A percentile compares a stretch with the other conserved stretches of the same genome.
Evolutionary conservation across 2,888 invertebrate genomes (phyloP).

Genomic region (Mythimna loreyi): DNA sequence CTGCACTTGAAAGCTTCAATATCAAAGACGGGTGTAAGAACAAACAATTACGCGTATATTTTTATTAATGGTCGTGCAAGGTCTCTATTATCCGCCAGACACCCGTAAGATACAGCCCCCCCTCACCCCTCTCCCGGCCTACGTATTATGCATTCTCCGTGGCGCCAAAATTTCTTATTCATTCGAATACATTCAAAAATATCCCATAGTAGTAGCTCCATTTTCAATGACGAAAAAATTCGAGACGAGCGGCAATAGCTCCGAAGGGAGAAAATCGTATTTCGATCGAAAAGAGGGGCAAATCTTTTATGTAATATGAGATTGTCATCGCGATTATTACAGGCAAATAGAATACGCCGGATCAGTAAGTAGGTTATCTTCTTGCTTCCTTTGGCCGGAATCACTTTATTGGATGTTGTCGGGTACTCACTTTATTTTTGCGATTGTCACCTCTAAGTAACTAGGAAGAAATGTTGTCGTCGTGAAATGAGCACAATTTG

Average conservation of each 20-base stretch:
- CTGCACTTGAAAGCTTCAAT: constrained; percentile 41
- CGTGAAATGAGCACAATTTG: constrained; percentile 38
- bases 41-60: constrained; percentile 65
- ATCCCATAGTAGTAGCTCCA: constrained; percentile 82
- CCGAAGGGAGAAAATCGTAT: constrained; percentile 90
- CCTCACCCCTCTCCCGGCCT: constrained; percentile 60
- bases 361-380: constrained; percentile 90
- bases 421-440: constrained; percentile 73
- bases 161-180: constrained; percentile 87
- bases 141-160: constrained; percentile 81
- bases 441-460: constrained; percentile 70
- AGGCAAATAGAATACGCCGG: constrained; percentile 90
- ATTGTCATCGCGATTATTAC: constrained; percentile 91
- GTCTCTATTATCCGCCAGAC: constrained; percentile 65
- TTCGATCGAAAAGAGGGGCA: constrained; percentile 90
- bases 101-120: constrained; percentile 63
- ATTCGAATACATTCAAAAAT: constrained; percentile 88
- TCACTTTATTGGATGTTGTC: constrained; percentile 88
- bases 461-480: constrained; percentile 48
- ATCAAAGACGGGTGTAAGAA: constrained; percentile 45
- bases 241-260: constrained; percentile 87
- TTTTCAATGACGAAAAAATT: constrained; percentile 88
- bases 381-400: constrained; percentile 88
- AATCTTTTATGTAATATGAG: constrained; percentile 91
- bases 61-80: constrained; percentile 66